Conservation (phyloP, 2,113 vertebrate genomes). For the Petromus typicus region DNA sequence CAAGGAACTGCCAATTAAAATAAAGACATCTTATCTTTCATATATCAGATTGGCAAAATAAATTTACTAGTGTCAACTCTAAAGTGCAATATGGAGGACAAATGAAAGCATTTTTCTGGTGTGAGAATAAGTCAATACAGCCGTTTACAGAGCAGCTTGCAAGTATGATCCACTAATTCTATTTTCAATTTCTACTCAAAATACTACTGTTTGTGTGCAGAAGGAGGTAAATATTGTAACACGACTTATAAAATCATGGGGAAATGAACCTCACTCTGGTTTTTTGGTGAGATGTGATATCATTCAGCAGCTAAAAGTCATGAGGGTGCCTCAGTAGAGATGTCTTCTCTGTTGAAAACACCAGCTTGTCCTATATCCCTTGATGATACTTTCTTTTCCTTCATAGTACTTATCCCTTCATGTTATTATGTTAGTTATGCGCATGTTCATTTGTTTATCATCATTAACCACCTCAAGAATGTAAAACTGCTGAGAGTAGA, state of each 20-base stretch:
- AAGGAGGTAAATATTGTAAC: background rate
- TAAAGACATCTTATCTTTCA: background rate
- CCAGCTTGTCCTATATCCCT: background rate
- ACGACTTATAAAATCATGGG: background rate
- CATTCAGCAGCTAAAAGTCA: background rate
- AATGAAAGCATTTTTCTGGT: conserved; percentile 16
- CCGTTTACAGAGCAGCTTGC: background rate
- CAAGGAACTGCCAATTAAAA: background rate
- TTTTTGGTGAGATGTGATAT: background rate
- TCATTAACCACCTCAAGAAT: background rate
- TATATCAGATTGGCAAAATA: background rate
- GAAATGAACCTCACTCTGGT: background rate
- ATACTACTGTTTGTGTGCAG: background rate
- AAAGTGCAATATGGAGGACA: background rate
- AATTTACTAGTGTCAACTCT: background rate
- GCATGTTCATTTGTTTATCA: background rate
- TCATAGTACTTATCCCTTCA: background rate
- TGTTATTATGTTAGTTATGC: background rate
- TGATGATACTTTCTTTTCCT: background rate
- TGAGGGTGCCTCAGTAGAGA: background rate
- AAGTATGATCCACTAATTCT: background rate
- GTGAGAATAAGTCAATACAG: background rate
- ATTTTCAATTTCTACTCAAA: background rate
- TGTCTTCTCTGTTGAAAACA: background rate
- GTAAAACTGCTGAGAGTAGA: background rate